These are phyloP conservation scores for Poecile montanus DNA, from an alignment of 2,797 vertebrate genomes.

Conservation along the genomic window DNA sequence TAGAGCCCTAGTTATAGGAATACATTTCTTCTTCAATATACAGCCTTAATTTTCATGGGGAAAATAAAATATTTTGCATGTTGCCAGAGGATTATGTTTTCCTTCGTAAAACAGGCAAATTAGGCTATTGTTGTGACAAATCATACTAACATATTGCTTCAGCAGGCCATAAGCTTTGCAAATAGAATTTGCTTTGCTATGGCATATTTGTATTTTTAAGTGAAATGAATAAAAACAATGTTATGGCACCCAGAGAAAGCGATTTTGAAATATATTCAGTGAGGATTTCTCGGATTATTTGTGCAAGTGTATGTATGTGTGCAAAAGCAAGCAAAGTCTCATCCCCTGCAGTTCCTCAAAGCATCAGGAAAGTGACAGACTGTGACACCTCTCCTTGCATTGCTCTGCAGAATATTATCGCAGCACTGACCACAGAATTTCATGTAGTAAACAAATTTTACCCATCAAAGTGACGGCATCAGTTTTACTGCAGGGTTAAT, in stretches of 20 bases:
- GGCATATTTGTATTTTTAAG: background rate
- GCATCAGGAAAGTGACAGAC: background rate
- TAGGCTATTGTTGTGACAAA: slow-evolving; percentile 19
- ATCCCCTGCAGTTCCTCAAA: background rate
- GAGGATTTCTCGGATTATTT: background rate
- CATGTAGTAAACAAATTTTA: background rate
- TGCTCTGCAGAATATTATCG: background rate
- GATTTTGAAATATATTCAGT: slow-evolving; percentile 20
- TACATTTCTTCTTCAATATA: background rate
- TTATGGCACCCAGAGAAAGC: background rate
- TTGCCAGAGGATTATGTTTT: slow-evolving; percentile 21
- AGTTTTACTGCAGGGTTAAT: slow-evolving; percentile 19
- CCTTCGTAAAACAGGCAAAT: slow-evolving; percentile 16
- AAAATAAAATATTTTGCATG: background rate
- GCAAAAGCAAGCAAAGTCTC: background rate
- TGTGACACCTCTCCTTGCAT: background rate
- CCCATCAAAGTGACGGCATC: background rate
- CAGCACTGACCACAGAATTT: background rate
- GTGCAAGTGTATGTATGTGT: background rate
- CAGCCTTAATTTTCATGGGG: background rate
- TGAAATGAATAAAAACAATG: background rate
- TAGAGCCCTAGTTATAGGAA: background rate
- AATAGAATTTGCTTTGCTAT: background rate
- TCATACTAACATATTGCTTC: background rate
- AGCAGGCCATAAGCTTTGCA: background rate